Base-by-base conservation (phyloP, 2,888 invertebrate species). In the Pristionchus japonicus region DNA sequence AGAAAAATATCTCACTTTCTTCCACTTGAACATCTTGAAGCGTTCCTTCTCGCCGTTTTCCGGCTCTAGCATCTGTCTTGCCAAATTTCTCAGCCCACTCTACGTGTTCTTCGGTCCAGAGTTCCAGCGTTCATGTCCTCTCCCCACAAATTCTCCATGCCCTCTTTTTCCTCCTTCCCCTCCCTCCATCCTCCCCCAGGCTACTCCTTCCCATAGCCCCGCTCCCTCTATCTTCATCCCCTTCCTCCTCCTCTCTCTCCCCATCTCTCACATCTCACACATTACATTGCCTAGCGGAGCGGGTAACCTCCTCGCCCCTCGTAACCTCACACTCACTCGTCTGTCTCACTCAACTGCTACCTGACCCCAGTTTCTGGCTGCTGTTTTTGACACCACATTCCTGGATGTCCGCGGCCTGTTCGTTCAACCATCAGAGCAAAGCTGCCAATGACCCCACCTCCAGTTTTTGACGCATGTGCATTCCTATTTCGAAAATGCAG, bases 211-310 rank as follows among this genome's bases (percentile, higher is more conserved):
- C 34, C 31, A 11, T 31, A 3, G 15, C 37, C 37, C 74, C 40
- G 3, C n/a, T 15, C 20, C 27, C 70, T 37, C 70, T 37, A 34
- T 70, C 70, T n/a, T 15, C 70, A 34, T 70, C 70, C 64, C 7
- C 64, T n/a, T 34, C 34, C 74, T 40, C 40, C 61, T 34, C 67
- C 23, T 34, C 31, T 20, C 77, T 43, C 77, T 11, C 77, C 47
- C 77, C 27, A 34, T 27, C 77, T 47, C 43, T 47, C 77, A 47
- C 43, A 40, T 77, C 77, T 77, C 77, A 77, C 77, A 77, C 77
- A 77, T 77, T 77, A 77, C 77, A 77, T 77, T 77, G 77, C 43
- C 77, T 47, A 77, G 77, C 37, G 57, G 70, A n/a, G 70, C 70
- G 40, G 31, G 64, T 57, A 57, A 64, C 64, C 34, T 34, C 67